These are phyloP conservation scores for Sigmodon hispidus DNA, from an alignment of 2,113 vertebrate genomes.

Conservation along the genomic window DNA sequence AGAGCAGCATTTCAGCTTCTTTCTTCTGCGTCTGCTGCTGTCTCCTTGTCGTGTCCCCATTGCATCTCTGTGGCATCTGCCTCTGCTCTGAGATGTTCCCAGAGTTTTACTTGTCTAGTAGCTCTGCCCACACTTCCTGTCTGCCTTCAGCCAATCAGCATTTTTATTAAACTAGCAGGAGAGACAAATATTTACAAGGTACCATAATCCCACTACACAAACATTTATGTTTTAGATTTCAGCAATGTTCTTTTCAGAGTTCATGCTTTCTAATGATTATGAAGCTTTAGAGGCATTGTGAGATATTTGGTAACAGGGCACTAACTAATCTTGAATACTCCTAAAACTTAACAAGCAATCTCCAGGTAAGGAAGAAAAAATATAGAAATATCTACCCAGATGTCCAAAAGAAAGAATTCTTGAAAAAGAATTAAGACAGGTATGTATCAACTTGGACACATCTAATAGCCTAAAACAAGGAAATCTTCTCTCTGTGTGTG, in stretches of 20 bases:
- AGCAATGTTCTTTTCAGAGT: neutral
- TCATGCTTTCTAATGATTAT: neutral
- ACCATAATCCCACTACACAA: no score
- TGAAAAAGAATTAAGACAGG: neutral
- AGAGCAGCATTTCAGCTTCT: no score
- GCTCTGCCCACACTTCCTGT: no score
- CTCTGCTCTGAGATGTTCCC: no score
- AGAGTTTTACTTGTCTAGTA: no score
- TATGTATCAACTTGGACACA: neutral
- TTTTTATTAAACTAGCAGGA: no score
- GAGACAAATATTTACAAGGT: no score
- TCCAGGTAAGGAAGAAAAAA: neutral
- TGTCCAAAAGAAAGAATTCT: neutral
- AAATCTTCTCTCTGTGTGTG: no score
- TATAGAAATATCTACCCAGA: neutral
- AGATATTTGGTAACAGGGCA: neutral
- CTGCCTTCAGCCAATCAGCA: no score
- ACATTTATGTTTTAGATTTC: neutral
- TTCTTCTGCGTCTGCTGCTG: no score
- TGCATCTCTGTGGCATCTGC: no score
- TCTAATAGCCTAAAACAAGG: neutral
- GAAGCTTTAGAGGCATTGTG: neutral
- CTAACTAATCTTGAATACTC: neutral
- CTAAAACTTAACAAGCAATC: slow-evolving; percentile 5
- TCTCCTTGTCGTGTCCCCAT: no score